These are phyloP conservation scores for Tipula vernalis DNA, from an alignment of 2,888 invertebrate genomes.

Conservation along the genomic window DNA sequence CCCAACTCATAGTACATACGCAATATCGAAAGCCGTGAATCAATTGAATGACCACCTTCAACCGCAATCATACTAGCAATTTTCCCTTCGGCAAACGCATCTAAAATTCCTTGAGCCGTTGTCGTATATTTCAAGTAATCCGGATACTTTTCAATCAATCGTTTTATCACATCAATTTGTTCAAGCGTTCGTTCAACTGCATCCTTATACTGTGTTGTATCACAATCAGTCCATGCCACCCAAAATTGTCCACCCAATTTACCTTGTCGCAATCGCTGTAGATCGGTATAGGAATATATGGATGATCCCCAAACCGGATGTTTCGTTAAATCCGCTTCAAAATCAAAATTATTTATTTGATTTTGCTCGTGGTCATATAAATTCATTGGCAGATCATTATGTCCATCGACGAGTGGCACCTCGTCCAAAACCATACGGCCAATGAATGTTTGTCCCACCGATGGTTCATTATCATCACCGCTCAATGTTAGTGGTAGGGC, in stretches of 20 bases:
- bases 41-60: conserved; percentile 49
- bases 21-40: conserved; percentile 41
- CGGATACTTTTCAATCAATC: conserved; percentile 36
- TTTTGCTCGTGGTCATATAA: conserved; percentile 32
- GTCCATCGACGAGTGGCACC: conserved; percentile 20
- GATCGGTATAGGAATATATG: conserved; percentile 38
- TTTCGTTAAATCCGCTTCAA: conserved; percentile 30
- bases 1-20: conserved; percentile 45
- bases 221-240: conserved; percentile 43
- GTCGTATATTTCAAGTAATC: conserved; percentile 32
- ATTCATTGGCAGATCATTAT: conserved; percentile 39
- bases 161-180: conserved; percentile 48
- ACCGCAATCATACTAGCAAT: conserved; percentile 46
- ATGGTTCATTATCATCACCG: neutral
- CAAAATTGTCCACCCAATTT: conserved; percentile 49
- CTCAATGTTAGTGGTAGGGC: neutral
- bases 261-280: conserved; percentile 38
- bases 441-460: neutral
- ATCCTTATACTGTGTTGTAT: conserved; percentile 39
- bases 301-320: conserved; percentile 32
- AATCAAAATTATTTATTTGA: conserved; percentile 30
- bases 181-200: conserved; percentile 43
- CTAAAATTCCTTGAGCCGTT: conserved; percentile 32
- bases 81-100: conserved; percentile 38
- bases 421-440: conserved; percentile 14